Evolutionary conservation across 2,888 invertebrate species (phyloP), one percentile per base, ranked within the genome.

Genomic region (Miltochrista miniata): DNA sequence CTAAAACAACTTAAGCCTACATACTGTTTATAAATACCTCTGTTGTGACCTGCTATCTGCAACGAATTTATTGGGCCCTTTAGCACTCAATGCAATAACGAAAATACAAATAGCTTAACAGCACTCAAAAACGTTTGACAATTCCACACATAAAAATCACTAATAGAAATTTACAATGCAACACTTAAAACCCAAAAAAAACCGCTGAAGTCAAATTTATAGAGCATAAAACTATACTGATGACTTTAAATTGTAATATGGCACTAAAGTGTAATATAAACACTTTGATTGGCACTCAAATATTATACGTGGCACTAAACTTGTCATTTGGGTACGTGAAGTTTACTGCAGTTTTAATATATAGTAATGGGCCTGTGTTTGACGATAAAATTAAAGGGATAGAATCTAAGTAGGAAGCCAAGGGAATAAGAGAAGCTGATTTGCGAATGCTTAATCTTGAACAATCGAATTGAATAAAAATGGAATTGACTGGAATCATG

Each of bases 231-330:
- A 56, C 62, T 62, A 57, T 45, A 34, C 12, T 45, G 50, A 62
- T 65, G 52, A 65, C 49, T 45, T 45, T n/a, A 34, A 49, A 36
- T 50, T 46, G 42, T 65, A 59, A 59, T 57, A 47, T 48, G 48
- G 10, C 43, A 62, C 57, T 65, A 57, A 65, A 65, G 45, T 40
- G 55, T 35, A 50, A 53, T 51, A 64, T 51, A 64, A 59, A 51
- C 51, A 38, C 39, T 62, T 60, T 57, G 57, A 60, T 56, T 49
- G 56, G 52, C 60, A 51, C 54, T 65, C 62, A 64, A 62, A 57
- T 59, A 56, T 61, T 59, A 56, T 48, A 51, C 24, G 54, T 41
- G 5, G 12, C 54, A 64, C 53, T 64, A 54, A 61, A 64, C 56
- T 42, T 50, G 59, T 48, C 56, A 52, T 59, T 56, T 11, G 7